These are phyloP conservation scores for Saccostrea cuccullata DNA, from an alignment of 1,140 invertebrate species.

Conservation along the genomic window DNA sequence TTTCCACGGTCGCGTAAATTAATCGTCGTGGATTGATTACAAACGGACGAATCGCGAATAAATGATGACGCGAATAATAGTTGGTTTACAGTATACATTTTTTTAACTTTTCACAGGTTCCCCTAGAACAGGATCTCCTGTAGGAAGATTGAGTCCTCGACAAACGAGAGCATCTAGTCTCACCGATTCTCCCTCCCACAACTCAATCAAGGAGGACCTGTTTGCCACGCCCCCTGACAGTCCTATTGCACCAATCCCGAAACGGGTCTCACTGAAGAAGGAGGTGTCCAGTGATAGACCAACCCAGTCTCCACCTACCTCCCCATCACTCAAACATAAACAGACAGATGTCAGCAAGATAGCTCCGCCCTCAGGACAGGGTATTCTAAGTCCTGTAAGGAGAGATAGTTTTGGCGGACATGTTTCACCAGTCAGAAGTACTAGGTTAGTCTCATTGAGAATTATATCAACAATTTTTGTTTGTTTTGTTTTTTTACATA, in stretches of 20 bases:
- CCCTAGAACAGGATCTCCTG: slow-evolving; percentile 66
- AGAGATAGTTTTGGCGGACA: slow-evolving; percentile 54
- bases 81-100: too few relatives aligned
- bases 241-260: slow-evolving; percentile 55
- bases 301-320: slow-evolving; percentile 52
- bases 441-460: slow-evolving; percentile 47
- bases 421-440: slow-evolving; percentile 61
- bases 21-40: too few relatives aligned
- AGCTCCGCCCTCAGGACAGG: slow-evolving; percentile 35
- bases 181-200: slow-evolving; percentile 55
- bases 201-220: slow-evolving; percentile 59
- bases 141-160: slow-evolving; percentile 49
- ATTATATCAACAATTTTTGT: not conserved
- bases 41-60: too few relatives aligned
- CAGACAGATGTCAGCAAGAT: slow-evolving; percentile 34
- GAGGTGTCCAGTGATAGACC: slow-evolving; percentile 68
- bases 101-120: slow-evolving; percentile 54
- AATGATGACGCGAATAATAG: too few relatives aligned
- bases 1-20: too few relatives aligned
- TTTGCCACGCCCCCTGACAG: slow-evolving; percentile 72
- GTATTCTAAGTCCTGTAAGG: slow-evolving; percentile 20
- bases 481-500: too few relatives aligned
- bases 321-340: slow-evolving; percentile 46
- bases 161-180: slow-evolving; percentile 45
- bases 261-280: slow-evolving; percentile 63